Evolutionary conservation across 1,140 invertebrate genomes (phyloP).

Genomic region (Pomacea maculata): DNA sequence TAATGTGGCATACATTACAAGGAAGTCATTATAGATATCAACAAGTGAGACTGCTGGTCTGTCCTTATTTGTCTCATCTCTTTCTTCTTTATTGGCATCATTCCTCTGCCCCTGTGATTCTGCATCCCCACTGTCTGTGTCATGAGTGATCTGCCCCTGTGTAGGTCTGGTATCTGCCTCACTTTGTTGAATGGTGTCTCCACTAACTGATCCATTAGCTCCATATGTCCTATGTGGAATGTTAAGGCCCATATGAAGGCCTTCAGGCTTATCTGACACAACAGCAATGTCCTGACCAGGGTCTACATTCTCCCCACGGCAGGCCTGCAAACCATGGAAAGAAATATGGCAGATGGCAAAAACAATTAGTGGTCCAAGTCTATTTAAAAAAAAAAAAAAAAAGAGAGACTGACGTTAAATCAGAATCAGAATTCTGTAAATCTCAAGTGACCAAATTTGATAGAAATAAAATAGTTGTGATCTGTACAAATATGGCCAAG

Average conservation of each 20-base stretch:
- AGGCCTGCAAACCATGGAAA: slow-evolving; percentile 39
- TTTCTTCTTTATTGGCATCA: background rate
- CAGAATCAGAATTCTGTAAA: no score
- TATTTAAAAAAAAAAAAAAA: no score
- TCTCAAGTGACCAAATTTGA: no score
- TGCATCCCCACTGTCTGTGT: background rate
- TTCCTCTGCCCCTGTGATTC: background rate
- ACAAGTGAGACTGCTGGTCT: slow-evolving; percentile 12
- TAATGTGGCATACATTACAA: slow-evolving; percentile 91
- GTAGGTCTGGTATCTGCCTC: slow-evolving; percentile 30
- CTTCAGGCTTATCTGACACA: slow-evolving; percentile 13
- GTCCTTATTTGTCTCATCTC: background rate
- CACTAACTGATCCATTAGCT: background rate
- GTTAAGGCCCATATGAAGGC: no score
- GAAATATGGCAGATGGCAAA: no score
- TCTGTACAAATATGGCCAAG: no score
- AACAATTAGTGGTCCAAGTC: no score
- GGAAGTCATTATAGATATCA: slow-evolving; percentile 88
- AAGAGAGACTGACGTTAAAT: no score
- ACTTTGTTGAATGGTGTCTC: slow-evolving; percentile 2
- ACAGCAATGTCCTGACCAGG: slow-evolving; percentile 41
- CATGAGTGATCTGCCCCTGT: background rate
- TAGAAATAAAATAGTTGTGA: no score
- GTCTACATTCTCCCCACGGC: slow-evolving; percentile 49
- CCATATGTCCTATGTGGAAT: no score